Base-by-base conservation (phyloP, 2,113 vertebrate species). In the Cynopterus brachyotis region DNA sequence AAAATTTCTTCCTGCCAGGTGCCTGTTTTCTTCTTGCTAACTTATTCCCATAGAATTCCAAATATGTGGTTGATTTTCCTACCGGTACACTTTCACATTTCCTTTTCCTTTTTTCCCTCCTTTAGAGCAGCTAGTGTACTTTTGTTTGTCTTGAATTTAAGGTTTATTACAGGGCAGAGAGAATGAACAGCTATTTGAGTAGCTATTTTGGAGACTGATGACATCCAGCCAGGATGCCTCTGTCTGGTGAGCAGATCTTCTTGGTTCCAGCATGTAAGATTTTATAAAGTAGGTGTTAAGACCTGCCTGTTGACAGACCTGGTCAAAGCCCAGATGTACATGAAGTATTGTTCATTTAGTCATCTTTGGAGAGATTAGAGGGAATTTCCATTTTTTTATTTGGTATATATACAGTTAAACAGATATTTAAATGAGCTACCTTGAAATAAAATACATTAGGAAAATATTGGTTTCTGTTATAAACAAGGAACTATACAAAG, bases 1-100 rank as follows among this genome's bases (percentile, higher is more conserved):
- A 50, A 83, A 50, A 81, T 89, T 91, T 95, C 96, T 98, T 93
- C 88, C 96, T 98, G 93, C 97, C 97, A 98, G 97, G 97, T 97
- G 97, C 78, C 88, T 97, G 88, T 91, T 96, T 96, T 97, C 92
- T 97, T 96, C 87, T 97, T 66, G 79, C 83, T 94, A 96, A 91
- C 40, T 72, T 96, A 70, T 91, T 93, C 84, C 81, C 69, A 40
- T 75, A 97, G 96, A 97, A 97, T 98, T 97, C 85, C 95, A 98
- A 97, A 42, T 97, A 97, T 98, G 97, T 93, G 73, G 60, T 75
- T 66, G 91, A 47, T 80, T 95, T 96, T 70, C 92, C 86, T 9
- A 6, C 70, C 42, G 89, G 53, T 75, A n/a, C 32, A 55, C 80
- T 73, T 93, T 79, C 55, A 32, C 17, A 9, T 55, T 90, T 95